These are phyloP conservation scores for Dipus sagitta DNA, from an alignment of 2,797 vertebrate genomes.

Conservation along the genomic window DNA sequence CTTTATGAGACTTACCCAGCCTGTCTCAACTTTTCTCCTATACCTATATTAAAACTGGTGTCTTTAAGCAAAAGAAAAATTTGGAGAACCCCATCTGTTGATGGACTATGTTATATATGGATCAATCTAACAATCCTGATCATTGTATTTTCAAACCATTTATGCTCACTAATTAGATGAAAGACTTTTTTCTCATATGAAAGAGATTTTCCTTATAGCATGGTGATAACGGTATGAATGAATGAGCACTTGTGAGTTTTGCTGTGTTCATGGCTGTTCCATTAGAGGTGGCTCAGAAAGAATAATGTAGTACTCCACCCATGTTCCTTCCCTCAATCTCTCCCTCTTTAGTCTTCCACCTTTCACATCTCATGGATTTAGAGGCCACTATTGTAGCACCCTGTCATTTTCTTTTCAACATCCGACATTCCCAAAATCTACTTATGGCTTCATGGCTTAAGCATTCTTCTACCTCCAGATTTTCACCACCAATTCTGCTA, in stretches of 20 bases:
- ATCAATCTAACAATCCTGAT: no score
- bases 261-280: background rate
- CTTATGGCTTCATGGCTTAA: no score
- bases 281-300: background rate
- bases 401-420: background rate
- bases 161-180: background rate
- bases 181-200: background rate
- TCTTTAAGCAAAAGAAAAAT: background rate
- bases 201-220: background rate
- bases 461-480: background rate
- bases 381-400: background rate
- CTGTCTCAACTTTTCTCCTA: background rate
- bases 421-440: background rate
- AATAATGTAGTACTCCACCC: rapidly evolving
- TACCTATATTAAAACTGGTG: background rate
- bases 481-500: background rate
- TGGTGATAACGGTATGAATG: background rate
- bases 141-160: background rate
- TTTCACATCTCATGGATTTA: background rate
- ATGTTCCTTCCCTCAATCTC: background rate
- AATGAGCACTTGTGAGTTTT: background rate
- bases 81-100: background rate
- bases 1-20: background rate
- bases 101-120: background rate
- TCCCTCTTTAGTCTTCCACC: background rate